Evolutionary conservation across 2,797 vertebrate genomes (phyloP).

Genomic region (Rhynchotus rufescens): DNA sequence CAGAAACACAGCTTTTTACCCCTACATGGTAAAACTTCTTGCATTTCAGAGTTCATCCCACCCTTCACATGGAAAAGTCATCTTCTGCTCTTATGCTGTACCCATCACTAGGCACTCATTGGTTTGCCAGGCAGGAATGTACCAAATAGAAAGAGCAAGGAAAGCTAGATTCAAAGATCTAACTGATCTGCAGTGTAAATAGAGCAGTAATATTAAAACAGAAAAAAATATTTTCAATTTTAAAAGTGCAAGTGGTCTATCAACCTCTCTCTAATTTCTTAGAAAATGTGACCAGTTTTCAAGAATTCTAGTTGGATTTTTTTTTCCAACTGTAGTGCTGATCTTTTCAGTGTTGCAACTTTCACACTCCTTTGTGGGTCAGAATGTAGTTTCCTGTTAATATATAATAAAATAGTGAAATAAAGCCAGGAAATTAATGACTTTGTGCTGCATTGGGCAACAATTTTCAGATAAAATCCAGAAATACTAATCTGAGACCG

Average conservation of each 20-base stretch:
- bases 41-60: background rate
- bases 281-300: background rate
- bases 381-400: conserved; percentile 7
- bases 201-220: background rate
- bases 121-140: background rate
- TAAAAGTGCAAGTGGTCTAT: background rate
- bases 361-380: background rate
- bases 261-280: conserved; percentile 18
- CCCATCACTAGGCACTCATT: background rate
- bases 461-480: background rate
- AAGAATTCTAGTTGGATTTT: conserved; percentile 20
- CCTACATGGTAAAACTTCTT: background rate
- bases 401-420: background rate
- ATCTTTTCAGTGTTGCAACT: background rate
- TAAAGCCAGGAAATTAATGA: conserved; percentile 21
- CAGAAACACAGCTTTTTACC: background rate
- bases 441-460: background rate
- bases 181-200: background rate
- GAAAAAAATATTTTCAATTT: background rate
- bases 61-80: background rate
- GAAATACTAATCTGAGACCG: background rate
- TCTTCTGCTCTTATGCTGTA: background rate
- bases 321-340: background rate
- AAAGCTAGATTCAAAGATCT: background rate
- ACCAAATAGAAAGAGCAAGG: background rate